Evolutionary conservation across 2,888 invertebrate species (phyloP).

Genomic region (Drosophila nr. fundita): DNA sequence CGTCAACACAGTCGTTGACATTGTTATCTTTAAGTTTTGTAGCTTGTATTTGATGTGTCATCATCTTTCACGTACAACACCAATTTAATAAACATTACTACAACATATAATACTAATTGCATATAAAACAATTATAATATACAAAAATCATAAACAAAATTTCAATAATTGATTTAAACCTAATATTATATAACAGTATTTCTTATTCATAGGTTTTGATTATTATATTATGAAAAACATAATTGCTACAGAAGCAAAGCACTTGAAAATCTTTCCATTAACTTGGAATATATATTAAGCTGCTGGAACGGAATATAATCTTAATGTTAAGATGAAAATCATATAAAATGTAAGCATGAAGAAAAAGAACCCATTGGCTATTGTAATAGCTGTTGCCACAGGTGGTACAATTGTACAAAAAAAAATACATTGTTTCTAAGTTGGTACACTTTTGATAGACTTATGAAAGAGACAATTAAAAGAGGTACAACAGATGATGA

Average conservation of each 20-base stretch:
- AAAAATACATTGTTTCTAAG: background rate
- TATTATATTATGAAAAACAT: background rate
- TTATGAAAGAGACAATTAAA: too few relatives aligned
- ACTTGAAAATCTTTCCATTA: background rate
- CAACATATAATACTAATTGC: background rate
- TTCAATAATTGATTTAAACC: background rate
- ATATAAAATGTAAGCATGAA: background rate
- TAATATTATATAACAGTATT: background rate
- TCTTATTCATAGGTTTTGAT: background rate
- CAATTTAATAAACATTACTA: background rate
- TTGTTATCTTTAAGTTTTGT: slow-evolving; percentile 70
- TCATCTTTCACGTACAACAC: slow-evolving; percentile 31
- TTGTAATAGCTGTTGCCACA: background rate
- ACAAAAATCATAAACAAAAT: background rate
- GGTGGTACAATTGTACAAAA: background rate
- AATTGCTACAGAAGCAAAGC: background rate
- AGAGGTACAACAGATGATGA: slow-evolving; percentile 44
- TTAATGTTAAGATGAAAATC: background rate
- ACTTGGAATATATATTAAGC: background rate
- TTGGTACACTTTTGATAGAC: background rate
- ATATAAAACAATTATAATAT: background rate
- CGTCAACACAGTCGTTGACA: slow-evolving; percentile 66
- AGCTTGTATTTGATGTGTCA: slow-evolving; percentile 54
- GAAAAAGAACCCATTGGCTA: background rate
- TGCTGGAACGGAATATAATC: background rate